Percentiles rank a stretch among this genome's conserved stretches.
Evolutionary conservation across 2,797 vertebrate genomes (phyloP).

Genomic region (Remorina albescens): DNA sequence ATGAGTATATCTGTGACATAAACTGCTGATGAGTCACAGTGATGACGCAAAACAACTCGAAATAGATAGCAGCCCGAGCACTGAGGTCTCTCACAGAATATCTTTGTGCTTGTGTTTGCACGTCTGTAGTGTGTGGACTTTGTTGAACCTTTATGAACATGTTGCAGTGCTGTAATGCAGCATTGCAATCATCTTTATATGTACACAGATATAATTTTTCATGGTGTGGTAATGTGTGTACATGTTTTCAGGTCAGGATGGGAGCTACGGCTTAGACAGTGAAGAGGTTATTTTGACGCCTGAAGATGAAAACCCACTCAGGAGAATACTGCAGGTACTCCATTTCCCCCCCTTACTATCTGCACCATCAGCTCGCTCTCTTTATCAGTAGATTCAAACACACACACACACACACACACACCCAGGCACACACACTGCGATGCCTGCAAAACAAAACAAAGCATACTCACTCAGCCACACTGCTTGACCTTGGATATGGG

Average conservation of each 20-base stretch:
- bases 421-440: slow-evolving; percentile 35
- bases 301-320: slow-evolving; percentile 87
- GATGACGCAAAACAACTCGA: slow-evolving; percentile 78
- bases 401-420: slow-evolving; percentile 7
- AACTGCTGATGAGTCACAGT: slow-evolving; percentile 76
- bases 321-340: slow-evolving; percentile 87
- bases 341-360: slow-evolving; percentile 21
- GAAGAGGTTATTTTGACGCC: slow-evolving; percentile 83
- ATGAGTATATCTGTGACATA: slow-evolving; percentile 52
- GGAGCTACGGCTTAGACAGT: slow-evolving; percentile 82
- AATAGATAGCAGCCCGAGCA: slow-evolving; percentile 72
- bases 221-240: slow-evolving; percentile 40
- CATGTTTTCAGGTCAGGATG: slow-evolving; percentile 82
- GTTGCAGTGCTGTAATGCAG: slow-evolving; percentile 57
- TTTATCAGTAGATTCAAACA: slow-evolving; percentile 29
- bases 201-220: slow-evolving; percentile 43
- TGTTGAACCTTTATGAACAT: slow-evolving; percentile 53
- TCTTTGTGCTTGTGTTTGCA: slow-evolving; percentile 41
- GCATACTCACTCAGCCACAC: slow-evolving; percentile 58
- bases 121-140: slow-evolving; percentile 40
- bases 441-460: slow-evolving; percentile 49
- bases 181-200: slow-evolving; percentile 54
- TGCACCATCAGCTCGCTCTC: slow-evolving; percentile 8
- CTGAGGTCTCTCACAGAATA: slow-evolving; percentile 50
- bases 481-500: slow-evolving; percentile 75